Evolutionary conservation across 2,888 invertebrate genomes (phyloP).

Genomic region (Calliphora vomitoria): DNA sequence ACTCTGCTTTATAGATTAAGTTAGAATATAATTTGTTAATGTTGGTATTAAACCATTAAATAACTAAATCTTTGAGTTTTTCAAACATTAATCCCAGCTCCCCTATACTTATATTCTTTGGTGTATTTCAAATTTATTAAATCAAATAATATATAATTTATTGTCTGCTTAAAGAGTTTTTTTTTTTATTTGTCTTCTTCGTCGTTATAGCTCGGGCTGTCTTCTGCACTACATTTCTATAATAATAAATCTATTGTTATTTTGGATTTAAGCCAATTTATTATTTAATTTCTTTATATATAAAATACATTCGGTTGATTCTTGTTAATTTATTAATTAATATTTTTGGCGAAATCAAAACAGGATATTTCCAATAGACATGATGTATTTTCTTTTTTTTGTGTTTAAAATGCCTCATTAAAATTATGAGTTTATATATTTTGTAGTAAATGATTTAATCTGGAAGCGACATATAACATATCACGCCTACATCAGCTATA

Average conservation of each 20-base stretch:
- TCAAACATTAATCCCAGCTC: neutral
- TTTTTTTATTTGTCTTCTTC: neutral
- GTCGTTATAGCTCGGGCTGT: neutral
- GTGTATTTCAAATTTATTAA: constrained; percentile 21
- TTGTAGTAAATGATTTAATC: neutral
- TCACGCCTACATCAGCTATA: neutral
- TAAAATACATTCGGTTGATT: neutral
- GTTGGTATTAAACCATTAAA: too few species aligned
- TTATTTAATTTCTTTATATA: neutral
- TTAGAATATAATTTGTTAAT: too few species aligned
- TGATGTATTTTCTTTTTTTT: neutral
- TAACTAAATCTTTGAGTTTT: too few species aligned
- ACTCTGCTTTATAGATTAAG: too few species aligned
- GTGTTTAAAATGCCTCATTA: neutral
- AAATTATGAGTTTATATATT: neutral
- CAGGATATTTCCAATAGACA: constrained; percentile 11
- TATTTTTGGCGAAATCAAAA: constrained; percentile 8
- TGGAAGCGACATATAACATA: neutral
- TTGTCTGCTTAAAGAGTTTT: constrained; percentile 18
- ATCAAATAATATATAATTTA: constrained; percentile 18
- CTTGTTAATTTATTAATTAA: constrained; percentile 26
- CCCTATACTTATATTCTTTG: neutral
- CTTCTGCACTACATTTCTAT: neutral
- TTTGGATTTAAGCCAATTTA: constrained; percentile 51
- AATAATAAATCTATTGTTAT: constrained; percentile 45